Evolutionary conservation across 2,888 invertebrate genomes (phyloP).

Genomic region (Acrobasis consociella): DNA sequence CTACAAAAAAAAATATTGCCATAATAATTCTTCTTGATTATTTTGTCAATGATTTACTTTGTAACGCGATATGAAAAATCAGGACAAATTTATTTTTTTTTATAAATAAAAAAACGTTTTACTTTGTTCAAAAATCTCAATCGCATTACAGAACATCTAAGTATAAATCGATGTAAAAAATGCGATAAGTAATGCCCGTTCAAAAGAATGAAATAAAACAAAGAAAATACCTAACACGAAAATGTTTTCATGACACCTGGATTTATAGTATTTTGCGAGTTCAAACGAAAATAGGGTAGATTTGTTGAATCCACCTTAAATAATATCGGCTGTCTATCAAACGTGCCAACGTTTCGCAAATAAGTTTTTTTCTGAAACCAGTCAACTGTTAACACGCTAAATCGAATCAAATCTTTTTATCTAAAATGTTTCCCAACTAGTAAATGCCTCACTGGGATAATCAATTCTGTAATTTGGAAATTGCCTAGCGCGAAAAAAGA

Average conservation of each 20-base stretch:
- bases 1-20: too few species aligned
- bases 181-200: background rate
- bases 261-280: conserved; percentile 9
- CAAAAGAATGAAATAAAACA: background rate
- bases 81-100: background rate
- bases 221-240: background rate
- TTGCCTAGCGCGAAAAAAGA: conserved; percentile 46
- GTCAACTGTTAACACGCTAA: background rate
- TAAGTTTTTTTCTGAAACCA: conserved; percentile 24
- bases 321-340: conserved; percentile 15
- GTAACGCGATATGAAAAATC: background rate
- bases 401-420: background rate
- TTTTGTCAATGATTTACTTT: background rate
- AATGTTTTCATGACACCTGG: conserved; percentile 15
- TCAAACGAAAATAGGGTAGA: conserved; percentile 17
- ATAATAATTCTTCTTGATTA: background rate
- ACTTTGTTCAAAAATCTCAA: too few species aligned
- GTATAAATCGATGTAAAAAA: conserved; percentile 1
- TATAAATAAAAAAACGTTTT: too few species aligned
- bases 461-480: conserved; percentile 38
- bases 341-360: conserved; percentile 11
- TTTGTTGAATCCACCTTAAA: conserved; percentile 11
- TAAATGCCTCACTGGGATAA: background rate
- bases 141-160: background rate
- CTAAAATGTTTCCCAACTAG: background rate